Conservation (phyloP, 2,888 invertebrate genomes). For the Pristionchus japonicus region DNA sequence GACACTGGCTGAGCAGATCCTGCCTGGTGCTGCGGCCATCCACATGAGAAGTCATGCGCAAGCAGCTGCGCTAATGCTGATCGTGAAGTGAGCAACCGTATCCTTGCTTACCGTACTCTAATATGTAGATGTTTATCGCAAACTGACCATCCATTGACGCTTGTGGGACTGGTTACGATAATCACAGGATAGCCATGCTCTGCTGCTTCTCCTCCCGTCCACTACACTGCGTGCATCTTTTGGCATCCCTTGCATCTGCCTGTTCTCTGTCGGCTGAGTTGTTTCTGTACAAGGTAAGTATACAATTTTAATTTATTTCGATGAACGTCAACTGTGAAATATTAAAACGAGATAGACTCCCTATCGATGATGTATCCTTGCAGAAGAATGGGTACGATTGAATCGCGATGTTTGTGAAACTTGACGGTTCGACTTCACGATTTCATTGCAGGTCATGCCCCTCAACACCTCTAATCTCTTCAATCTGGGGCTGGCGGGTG, state of each 20-base stretch:
- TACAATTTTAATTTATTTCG: no score
- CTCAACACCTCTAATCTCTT: constrained; percentile 36
- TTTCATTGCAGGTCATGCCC: not conserved
- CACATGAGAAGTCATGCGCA: constrained; percentile 15
- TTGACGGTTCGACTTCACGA: no score
- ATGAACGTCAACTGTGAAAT: no score
- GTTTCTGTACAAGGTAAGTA: constrained; percentile 7
- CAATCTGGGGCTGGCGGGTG: constrained; percentile 1
- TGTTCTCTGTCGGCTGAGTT: not conserved
- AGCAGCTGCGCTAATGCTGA: not conserved
- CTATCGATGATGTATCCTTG: no score
- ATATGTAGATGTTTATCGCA: no score
- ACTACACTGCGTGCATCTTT: not conserved
- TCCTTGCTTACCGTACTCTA: no score
- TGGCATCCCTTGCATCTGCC: not conserved
- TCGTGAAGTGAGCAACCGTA: constrained; percentile 35
- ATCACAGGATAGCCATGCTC: not conserved
- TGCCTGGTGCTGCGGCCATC: not conserved
- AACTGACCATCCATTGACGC: no score
- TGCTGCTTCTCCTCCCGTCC: not conserved
- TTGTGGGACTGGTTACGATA: not conserved
- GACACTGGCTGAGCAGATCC: not conserved
- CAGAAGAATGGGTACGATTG: no score
- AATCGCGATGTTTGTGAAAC: no score
- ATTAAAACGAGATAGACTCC: no score